Conservation (phyloP, 2,797 vertebrate species). For the Brotula barbata region DNA sequence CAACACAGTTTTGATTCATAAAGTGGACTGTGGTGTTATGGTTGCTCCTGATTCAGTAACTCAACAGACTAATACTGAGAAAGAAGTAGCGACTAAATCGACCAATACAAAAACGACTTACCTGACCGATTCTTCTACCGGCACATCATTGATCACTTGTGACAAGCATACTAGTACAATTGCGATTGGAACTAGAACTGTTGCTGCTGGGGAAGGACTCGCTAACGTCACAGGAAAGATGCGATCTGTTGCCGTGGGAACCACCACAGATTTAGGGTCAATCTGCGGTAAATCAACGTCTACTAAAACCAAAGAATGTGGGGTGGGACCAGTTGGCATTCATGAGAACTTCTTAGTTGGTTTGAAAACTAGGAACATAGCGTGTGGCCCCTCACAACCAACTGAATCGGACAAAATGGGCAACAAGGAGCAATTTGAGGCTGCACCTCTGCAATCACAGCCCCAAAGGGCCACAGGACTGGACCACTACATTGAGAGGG, state of each 20-base stretch:
- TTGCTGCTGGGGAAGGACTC: constrained; percentile 90
- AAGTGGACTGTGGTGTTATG: constrained; percentile 80
- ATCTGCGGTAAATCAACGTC: constrained; percentile 44
- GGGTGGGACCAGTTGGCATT: constrained; percentile 85
- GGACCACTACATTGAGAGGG: constrained; percentile 94
- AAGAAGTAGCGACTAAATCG: constrained; percentile 73
- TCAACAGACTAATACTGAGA: constrained; percentile 82
- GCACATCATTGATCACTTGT: constrained; percentile 72
- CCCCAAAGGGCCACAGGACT: constrained; percentile 73
- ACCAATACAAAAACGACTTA: constrained; percentile 79
- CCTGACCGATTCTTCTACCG: constrained; percentile 81
- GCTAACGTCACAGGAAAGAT: constrained; percentile 74
- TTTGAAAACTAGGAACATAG: constrained; percentile 92
- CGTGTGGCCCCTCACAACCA: constrained; percentile 84
- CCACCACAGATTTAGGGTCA: constrained; percentile 72
- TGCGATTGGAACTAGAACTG: constrained; percentile 78
- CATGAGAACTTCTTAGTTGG: constrained; percentile 92
- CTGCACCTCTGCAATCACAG: constrained; percentile 29
- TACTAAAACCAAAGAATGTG: constrained; percentile 90
- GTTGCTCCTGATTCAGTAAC: constrained; percentile 76
- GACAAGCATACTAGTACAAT: constrained; percentile 88
- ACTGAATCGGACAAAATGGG: constrained; percentile 57
- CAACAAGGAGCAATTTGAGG: constrained; percentile 59
- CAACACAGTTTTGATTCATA: constrained; percentile 73
- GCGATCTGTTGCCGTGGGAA: constrained; percentile 90